A percentile compares a stretch with the other conserved stretches of the same genome.
phyloP scores from a whole-genome alignment of 2,797 vertebrate genomes.

The Labroides dimidiatus region DNA sequence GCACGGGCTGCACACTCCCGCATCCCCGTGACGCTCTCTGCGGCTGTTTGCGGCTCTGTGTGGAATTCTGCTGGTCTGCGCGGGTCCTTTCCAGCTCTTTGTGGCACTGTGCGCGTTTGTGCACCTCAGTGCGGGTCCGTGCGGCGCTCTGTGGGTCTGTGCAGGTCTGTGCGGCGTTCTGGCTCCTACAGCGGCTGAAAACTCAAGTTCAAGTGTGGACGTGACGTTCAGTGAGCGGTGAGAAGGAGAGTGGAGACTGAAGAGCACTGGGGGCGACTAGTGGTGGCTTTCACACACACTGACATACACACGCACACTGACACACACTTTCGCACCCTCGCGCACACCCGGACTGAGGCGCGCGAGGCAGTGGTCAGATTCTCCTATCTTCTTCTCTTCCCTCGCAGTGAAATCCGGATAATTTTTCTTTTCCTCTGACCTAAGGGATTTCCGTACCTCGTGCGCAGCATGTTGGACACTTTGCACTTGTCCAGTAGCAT shows the following conservation, averaged over 20 bases:
- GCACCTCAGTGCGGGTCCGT: not conserved
- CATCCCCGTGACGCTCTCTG: constrained; percentile 84
- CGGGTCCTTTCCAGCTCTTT: not conserved
- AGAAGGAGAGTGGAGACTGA: constrained; percentile 95
- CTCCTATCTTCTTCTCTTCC: constrained; percentile 27
- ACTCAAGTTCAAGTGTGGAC: constrained; percentile 99
- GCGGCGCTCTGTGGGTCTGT: not conserved
- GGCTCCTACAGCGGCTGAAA: constrained; percentile 98
- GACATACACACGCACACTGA: constrained; percentile 45
- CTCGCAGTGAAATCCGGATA: not conserved
- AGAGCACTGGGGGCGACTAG: constrained; percentile 99
- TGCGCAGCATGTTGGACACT: constrained; percentile 35
- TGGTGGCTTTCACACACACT: constrained; percentile 93
- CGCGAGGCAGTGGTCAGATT: constrained; percentile 66
- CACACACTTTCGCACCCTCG: constrained; percentile 28
- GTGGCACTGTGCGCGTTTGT: not conserved
- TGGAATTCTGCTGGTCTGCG: not conserved
- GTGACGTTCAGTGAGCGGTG: constrained; percentile 98
- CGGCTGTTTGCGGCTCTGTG: not conserved
- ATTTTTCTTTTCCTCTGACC: constrained; percentile 12
- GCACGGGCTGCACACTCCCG: constrained; percentile 47
- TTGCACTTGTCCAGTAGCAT: not conserved
- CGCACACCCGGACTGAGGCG: constrained; percentile 27
- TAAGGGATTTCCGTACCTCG: constrained; percentile 9
- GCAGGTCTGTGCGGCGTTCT: constrained; percentile 94